Conservation (phyloP, 37 sponge, comb jelly and placozoan genomes). For the Beroe ovata region DNA sequence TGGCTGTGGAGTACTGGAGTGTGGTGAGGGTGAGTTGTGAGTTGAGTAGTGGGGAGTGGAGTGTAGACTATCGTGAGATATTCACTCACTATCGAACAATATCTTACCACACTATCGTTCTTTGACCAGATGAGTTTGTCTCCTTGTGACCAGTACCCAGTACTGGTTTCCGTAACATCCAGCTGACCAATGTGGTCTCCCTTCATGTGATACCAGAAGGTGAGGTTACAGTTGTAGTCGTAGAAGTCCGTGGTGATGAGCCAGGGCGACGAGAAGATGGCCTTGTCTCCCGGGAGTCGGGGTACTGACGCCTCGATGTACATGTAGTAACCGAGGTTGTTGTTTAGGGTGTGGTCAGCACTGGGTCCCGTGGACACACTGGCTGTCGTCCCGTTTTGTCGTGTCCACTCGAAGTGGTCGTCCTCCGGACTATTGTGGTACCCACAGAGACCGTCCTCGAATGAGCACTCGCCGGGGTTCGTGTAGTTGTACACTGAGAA, state of each 20-base stretch:
- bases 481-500: constrained; percentile 66
- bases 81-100: no score
- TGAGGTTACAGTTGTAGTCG: constrained; percentile 66
- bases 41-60: no score
- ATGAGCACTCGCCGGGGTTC: constrained; percentile 65
- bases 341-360: constrained; percentile 56
- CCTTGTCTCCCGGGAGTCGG: constrained; percentile 27
- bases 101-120: constrained; percentile 23
- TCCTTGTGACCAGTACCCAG: constrained; percentile 25
- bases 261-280: constrained; percentile 63
- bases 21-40: no score
- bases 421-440: constrained; percentile 68
- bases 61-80: no score
- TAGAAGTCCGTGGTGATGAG: constrained; percentile 38
- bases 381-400: constrained; percentile 59
- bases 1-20: no score
- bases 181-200: constrained; percentile 67
- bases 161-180: constrained; percentile 63
- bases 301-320: constrained; percentile 66
- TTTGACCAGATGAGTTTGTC: constrained; percentile 42
- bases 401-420: constrained; percentile 68
- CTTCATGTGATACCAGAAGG: constrained; percentile 72
- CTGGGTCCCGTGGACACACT: constrained; percentile 65
- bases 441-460: constrained; percentile 67
- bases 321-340: constrained; percentile 61